Conservation (phyloP, 1,140 invertebrate genomes). For the Zaprionus inermis region DNA sequence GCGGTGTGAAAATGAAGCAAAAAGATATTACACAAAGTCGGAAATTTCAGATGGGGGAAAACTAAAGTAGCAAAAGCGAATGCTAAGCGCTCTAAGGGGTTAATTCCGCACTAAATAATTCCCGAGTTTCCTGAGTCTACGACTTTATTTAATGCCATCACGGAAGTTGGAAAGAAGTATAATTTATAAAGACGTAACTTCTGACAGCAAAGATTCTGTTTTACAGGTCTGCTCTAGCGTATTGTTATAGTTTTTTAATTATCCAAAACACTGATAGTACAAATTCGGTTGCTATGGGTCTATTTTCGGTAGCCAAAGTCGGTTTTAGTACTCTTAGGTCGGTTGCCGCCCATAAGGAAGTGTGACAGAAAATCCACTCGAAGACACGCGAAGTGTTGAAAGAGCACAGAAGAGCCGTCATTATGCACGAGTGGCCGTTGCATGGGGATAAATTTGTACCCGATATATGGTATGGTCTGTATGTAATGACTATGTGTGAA, state of each 20-base stretch:
- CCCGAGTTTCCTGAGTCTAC: background rate
- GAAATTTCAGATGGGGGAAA: slow-evolving; percentile 15
- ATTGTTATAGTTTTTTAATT: background rate
- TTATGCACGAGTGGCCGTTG: slow-evolving; percentile 46
- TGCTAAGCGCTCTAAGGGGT: background rate
- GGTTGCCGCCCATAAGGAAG: background rate
- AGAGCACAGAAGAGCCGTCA: slow-evolving; percentile 57
- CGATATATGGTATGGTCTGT: slow-evolving; percentile 8
- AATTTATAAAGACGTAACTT: background rate
- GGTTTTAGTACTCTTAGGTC: background rate
- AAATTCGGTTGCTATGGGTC: background rate
- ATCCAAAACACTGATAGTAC: background rate
- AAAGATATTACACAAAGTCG: slow-evolving; percentile 16
- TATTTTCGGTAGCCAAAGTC: too few relatives aligned
- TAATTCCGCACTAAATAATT: background rate
- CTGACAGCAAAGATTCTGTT: background rate
- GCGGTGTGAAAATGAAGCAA: slow-evolving; percentile 39
- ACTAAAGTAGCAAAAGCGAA: background rate
- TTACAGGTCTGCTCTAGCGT: background rate
- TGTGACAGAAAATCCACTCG: slow-evolving; percentile 42
- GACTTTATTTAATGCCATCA: background rate
- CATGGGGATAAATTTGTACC: slow-evolving; percentile 38
- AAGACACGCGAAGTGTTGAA: slow-evolving; percentile 64
- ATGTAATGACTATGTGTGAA: slow-evolving; percentile 48
- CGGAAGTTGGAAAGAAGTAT: background rate